Evolutionary conservation across 2,888 invertebrate genomes (phyloP).

Genomic region (Sminthurides aquaticus): DNA sequence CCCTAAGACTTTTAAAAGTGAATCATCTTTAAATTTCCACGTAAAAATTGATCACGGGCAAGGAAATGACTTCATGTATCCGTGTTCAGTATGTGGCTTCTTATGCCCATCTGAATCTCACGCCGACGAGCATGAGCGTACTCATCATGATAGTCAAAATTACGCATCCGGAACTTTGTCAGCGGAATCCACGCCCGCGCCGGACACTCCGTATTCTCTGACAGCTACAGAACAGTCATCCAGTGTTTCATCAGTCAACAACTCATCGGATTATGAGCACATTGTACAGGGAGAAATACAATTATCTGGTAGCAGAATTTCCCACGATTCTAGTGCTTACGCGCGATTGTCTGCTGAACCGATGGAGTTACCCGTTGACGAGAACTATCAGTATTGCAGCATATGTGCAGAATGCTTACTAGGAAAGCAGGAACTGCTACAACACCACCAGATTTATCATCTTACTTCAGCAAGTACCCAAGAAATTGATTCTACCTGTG

Average conservation of each 20-base stretch:
- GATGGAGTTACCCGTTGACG: constrained; percentile 3
- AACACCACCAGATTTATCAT: constrained; percentile 9
- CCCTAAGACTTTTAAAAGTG: constrained; percentile 4
- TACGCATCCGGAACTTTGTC: background rate
- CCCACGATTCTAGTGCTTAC: no score
- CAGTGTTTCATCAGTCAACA: constrained; percentile 10
- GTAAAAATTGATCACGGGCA: background rate
- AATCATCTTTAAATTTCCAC: constrained; percentile 10
- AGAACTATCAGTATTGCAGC: constrained; percentile 5
- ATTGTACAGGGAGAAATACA: background rate
- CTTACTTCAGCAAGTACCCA: background rate
- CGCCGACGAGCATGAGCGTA: constrained; percentile 11
- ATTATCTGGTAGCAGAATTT: background rate
- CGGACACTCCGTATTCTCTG: constrained; percentile 8
- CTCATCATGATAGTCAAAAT: background rate
- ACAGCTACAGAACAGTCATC: constrained; percentile 1
- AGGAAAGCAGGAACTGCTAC: constrained; percentile 4
- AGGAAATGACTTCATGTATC: background rate
- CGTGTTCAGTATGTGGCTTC: constrained; percentile 11
- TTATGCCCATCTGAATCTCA: constrained; percentile 6
- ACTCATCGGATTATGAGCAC: constrained; percentile 9
- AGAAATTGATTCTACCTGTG: background rate
- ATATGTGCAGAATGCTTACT: constrained; percentile 15
- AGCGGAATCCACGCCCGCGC: background rate
- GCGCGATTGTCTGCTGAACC: background rate